Conservation (phyloP, 2,113 vertebrate genomes). For the Trinectes maculatus region DNA sequence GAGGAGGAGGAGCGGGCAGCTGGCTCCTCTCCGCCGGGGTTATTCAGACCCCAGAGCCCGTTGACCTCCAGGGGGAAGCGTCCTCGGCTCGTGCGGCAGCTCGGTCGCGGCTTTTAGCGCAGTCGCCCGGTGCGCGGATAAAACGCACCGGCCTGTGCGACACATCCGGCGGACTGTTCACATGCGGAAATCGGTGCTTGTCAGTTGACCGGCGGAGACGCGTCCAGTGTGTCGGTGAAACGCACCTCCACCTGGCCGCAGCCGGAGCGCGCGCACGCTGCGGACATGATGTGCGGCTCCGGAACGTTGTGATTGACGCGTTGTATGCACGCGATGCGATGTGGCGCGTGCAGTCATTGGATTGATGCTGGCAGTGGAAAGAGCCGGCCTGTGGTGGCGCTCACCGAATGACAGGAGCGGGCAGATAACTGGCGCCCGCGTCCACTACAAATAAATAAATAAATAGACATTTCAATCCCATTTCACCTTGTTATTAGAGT, state of each 20-base stretch:
- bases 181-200: slow-evolving; percentile 59
- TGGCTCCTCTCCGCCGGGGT: slow-evolving; percentile 27
- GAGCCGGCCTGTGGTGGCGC: slow-evolving; percentile 43
- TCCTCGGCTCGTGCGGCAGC: not conserved
- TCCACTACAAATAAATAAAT: not conserved
- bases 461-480: not conserved
- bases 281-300: no score
- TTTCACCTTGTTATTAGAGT: no score
- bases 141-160: not conserved
- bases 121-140: accelerated
- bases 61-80: slow-evolving; percentile 5
- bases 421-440: slow-evolving; percentile 42
- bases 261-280: slow-evolving; percentile 4
- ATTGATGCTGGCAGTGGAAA: not conserved
- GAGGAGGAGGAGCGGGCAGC: slow-evolving; percentile 51
- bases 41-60: slow-evolving; percentile 21
- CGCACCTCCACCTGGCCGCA: slow-evolving; percentile 52
- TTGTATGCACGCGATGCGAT: no score
- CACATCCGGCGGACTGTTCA: slow-evolving; percentile 29
- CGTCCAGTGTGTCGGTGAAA: slow-evolving; percentile 12
- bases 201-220: slow-evolving; percentile 13
- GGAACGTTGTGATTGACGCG: no score
- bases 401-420: slow-evolving; percentile 48
- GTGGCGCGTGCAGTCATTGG: not conserved
- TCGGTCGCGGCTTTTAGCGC: not conserved